Base-by-base conservation (phyloP, 2,113 vertebrate genomes). In the Scophthalmus maximus region DNA sequence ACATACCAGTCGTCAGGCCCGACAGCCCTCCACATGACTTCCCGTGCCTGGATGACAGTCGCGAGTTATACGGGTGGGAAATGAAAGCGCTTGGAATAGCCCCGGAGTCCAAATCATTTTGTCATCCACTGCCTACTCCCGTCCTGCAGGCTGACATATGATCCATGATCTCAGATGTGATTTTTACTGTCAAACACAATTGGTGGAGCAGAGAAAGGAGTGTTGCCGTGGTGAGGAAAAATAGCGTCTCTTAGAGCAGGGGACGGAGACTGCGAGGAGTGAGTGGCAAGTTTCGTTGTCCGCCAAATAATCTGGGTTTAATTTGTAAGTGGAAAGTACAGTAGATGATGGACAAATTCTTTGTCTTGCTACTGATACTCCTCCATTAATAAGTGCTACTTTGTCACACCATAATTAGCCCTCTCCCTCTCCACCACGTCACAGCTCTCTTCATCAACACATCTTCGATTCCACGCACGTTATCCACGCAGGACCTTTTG, bases 131-230 rank as follows among this genome's bases (percentile, higher is more conserved):
- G 66, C 79, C 70, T 60, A 49, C 75, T 62, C 73, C 68, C 1
- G 25, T 84, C 73, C 70, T 20, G 20, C 65, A 63, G 61, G 74
- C 78, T 81, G 83, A 82, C 79, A 73, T 76, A 58, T 87, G 83
- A 89, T 79, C 78, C 84, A 73, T 83, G 71, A 87, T 85, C 77
- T 68, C 76, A 87, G 82, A 89, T 82, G 75, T 84, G 82, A 91
- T 89, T 86, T 91, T 90, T 74, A 87, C 89, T 84, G 82, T 91
- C 91, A 89, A 81, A 83, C 82, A 67, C 82, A 84, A 83, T 86
- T 74, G 88, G 57, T 51, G 40, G 78, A 74, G 78, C 60, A 72
- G 78, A 67, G 62, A 58, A 68, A n/a, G n/a, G 73, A 83, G 68
- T 46, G 76, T 83, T 68, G 73, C 65, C 9, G 36, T 72, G 71